phyloP scores from a whole-genome alignment of 2,797 vertebrate genomes.

The Hypotaenidia philippensis region DNA sequence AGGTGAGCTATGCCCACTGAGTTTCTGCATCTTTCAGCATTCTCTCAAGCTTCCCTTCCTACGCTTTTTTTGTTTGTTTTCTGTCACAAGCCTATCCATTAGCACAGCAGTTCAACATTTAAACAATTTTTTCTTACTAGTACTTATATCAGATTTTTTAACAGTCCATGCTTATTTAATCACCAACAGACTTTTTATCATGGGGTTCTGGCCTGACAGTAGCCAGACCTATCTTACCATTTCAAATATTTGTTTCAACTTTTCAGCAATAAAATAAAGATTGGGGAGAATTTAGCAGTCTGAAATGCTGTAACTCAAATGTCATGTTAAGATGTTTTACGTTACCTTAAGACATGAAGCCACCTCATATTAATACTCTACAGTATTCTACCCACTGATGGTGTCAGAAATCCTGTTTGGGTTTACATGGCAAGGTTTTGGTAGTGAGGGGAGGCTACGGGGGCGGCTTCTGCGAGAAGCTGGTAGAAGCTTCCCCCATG shows the following conservation, averaged over 20 bases:
- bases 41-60: neutral
- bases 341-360: neutral
- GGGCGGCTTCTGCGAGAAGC: too few species aligned
- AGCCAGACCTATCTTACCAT: neutral
- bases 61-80: neutral
- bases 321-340: too few species aligned
- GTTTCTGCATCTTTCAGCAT: neutral
- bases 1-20: neutral
- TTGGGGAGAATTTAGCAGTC: neutral
- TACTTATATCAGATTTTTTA: neutral
- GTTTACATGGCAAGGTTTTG: too few species aligned
- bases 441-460: too few species aligned
- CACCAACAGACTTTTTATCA: neutral
- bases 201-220: neutral
- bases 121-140: neutral
- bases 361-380: neutral
- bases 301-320: neutral
- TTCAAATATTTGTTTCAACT: neutral
- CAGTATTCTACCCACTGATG: neutral
- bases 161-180: neutral
- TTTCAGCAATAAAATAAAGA: neutral
- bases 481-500: too few species aligned
- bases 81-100: neutral
- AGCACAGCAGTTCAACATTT: neutral
- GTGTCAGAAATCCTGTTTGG: neutral